Base-by-base conservation (phyloP, 2,888 invertebrate genomes). In the Eupithecia abbreviata region DNA sequence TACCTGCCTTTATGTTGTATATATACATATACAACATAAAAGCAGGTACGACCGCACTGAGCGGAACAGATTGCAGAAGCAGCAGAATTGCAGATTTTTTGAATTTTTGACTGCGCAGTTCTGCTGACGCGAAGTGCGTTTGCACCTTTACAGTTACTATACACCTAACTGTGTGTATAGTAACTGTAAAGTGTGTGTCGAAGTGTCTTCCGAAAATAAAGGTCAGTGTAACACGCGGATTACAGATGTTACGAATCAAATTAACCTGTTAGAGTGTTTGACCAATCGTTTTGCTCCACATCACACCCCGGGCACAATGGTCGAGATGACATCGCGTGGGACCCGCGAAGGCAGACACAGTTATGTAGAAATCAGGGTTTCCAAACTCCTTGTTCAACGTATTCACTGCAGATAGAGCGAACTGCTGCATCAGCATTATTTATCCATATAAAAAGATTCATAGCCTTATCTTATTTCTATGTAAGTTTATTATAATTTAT, bases 291-390 rank as follows among this genome's bases (percentile, higher is more conserved):
- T 79, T 77, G 77, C 69, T 75, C 79, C 47, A 79, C 75, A 79
- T 78, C 78, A 78, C 78, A 78, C 78, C 79, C 78, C 70, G 49
- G 74, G 76, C 79, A 79, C 78, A 81, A 81, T 80, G 71, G 74
- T 42, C 71, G 49, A 81, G 82, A 81, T 82, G 78, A 81, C 79
- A 81, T 82, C 80, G 78, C 80, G 82, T 80, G 82, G 69, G 81
- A 80, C 67, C 45, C 42, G n/a, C n/a, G 43, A 41, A 42, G 10
- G 6, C 62, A 70, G 10, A 5, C 12, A 30, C 18, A 5, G 12
- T 73, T 10, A 73, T 67, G 30, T 65, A 73, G 72, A 66, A 75
- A 75, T 58, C 69, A 66, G 72, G 10, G n/a, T 62, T 62, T 62
- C 10, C 62, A 30, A 62, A 10, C 18, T 62, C 30, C 62, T 62